Conservation (phyloP, 2,797 vertebrate genomes). For the Mormyrus proboscirostris region DNA sequence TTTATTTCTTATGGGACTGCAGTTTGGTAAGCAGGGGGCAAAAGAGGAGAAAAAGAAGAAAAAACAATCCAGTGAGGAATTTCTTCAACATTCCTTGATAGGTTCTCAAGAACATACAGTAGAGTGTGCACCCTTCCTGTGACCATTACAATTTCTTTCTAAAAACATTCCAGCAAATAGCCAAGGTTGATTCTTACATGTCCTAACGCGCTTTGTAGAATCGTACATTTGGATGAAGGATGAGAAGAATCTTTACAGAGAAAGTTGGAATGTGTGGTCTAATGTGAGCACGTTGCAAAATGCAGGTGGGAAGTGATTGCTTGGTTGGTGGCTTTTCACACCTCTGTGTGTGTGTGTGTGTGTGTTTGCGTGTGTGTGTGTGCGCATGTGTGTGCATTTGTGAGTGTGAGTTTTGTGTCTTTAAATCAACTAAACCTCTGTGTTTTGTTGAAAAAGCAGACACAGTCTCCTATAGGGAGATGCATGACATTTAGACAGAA, state of each 20-base stretch:
- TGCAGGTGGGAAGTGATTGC: constrained; percentile 58
- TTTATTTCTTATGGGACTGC: background rate
- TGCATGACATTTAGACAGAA: constrained; percentile 50
- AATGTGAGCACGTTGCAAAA: constrained; percentile 46
- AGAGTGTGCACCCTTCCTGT: background rate
- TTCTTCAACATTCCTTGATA: background rate
- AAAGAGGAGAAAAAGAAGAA: background rate
- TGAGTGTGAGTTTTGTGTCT: background rate
- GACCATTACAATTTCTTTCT: background rate
- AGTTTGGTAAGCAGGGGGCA: background rate
- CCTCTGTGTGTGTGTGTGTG: constrained; percentile 26
- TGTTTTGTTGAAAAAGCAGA: constrained; percentile 36
- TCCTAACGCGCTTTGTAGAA: background rate
- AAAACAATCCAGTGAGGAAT: background rate
- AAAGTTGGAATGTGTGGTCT: constrained; percentile 36
- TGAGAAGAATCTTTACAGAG: constrained; percentile 32
- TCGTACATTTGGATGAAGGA: constrained; percentile 21
- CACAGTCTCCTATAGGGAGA: constrained; percentile 35
- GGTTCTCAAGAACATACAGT: background rate
- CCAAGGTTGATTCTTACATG: background rate
- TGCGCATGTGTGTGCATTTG: background rate
- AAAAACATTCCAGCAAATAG: background rate
- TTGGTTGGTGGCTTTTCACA: constrained; percentile 39
- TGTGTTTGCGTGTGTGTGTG: constrained; percentile 19
- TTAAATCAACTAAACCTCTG: constrained; percentile 10